Conservation (phyloP, 1,140 invertebrate genomes). For the Zaprionus inermis region DNA sequence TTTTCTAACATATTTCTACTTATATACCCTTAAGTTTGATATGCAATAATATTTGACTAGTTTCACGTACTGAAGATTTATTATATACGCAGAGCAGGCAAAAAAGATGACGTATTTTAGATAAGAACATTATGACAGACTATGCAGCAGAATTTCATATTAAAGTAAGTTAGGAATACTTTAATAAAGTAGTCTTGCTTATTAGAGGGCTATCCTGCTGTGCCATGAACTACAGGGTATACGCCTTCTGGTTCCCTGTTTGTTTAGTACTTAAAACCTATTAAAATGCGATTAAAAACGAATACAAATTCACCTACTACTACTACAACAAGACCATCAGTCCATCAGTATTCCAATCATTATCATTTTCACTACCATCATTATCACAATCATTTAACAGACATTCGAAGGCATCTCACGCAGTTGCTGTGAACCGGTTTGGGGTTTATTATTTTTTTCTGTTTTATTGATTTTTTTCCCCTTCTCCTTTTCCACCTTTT, state of each 20-base stretch:
- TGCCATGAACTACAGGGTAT: constrained; percentile 27
- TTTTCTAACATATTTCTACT: neutral
- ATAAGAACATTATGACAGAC: neutral
- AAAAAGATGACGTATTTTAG: neutral
- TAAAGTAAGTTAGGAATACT: too few species aligned
- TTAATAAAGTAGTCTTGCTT: neutral
- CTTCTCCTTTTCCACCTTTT: constrained; percentile 6
- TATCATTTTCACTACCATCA: constrained; percentile 16
- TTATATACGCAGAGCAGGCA: neutral
- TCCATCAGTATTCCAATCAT: constrained; percentile 13
- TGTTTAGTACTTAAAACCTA: neutral
- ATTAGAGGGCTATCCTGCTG: constrained; percentile 31
- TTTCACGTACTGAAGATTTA: neutral
- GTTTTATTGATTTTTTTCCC: constrained; percentile 42
- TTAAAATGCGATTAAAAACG: constrained; percentile 1
- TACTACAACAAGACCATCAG: neutral
- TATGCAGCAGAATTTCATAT: too few species aligned
- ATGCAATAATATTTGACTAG: neutral
- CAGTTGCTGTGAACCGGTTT: constrained; percentile 47
- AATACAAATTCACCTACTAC: constrained; percentile 18
- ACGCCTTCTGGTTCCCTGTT: neutral
- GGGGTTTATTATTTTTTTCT: constrained; percentile 3
- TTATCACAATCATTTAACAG: neutral
- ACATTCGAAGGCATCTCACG: constrained; percentile 39
- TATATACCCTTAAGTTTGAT: neutral